Conservation (phyloP, 2,113 vertebrate genomes). For the Peromyscus maniculatus region DNA sequence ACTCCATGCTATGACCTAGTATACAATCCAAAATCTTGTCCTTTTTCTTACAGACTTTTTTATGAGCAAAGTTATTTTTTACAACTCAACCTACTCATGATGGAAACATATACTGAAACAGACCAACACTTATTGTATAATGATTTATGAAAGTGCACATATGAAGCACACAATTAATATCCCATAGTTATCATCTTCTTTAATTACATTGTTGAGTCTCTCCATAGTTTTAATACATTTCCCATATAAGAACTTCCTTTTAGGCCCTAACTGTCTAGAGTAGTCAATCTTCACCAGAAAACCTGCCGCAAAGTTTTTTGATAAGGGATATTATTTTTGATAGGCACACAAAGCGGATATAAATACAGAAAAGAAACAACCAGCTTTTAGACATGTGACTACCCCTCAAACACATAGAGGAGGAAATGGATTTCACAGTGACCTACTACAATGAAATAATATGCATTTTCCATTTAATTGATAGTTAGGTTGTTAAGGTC, state of each 20-base stretch:
- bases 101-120: not conserved
- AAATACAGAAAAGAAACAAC: conserved; percentile 50
- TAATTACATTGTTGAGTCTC: not conserved
- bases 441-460: conserved; percentile 54
- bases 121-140: not conserved
- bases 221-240: not conserved
- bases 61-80: not conserved
- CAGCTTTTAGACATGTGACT: conserved; percentile 42
- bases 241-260: not conserved
- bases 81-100: not conserved
- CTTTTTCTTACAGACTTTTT: not conserved
- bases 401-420: conserved; percentile 61
- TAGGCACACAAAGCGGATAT: conserved; percentile 63
- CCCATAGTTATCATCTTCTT: not conserved
- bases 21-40: not conserved
- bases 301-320: not conserved
- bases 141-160: not conserved
- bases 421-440: conserved; percentile 73
- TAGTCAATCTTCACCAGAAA: conserved; percentile 62
- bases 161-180: not conserved
- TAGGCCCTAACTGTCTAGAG: not conserved
- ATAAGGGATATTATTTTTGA: not conserved
- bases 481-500: conserved; percentile 83
- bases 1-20: not conserved
- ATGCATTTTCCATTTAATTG: conserved; percentile 39